Conservation (phyloP, 2,888 invertebrate genomes). For the Aspidiotus destructor region DNA sequence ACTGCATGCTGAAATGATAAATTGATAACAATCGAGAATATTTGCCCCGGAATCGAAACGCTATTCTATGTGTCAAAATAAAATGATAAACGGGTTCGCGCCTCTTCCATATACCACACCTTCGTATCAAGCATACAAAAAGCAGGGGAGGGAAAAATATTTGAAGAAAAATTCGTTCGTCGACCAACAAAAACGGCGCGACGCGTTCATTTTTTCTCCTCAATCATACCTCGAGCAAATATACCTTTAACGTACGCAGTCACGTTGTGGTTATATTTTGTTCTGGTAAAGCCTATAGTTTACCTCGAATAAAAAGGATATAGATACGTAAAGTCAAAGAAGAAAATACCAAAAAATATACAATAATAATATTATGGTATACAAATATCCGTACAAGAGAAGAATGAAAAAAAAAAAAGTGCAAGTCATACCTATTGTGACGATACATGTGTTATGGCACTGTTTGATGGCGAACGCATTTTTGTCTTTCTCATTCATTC, state of each 20-base stretch:
- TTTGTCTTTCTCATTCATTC: too few relatives aligned
- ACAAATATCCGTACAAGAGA: not conserved
- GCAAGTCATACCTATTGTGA: constrained; percentile 21
- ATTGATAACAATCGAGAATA: constrained; percentile 5
- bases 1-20: constrained; percentile 3
- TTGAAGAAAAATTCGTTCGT: constrained; percentile 14
- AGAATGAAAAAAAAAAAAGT: constrained; percentile 11
- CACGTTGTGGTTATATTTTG: too few relatives aligned
- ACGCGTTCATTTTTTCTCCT: not conserved
- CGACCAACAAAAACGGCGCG: not conserved
- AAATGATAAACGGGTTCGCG: constrained; percentile 27
- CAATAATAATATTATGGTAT: too few relatives aligned
- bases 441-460: constrained; percentile 28
- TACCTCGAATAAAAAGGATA: too few relatives aligned
- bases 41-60: not conserved
- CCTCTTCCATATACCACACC: too few relatives aligned
- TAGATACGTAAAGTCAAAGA: too few relatives aligned
- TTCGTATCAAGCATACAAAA: too few relatives aligned
- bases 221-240: not conserved
- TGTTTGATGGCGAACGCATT: not conserved
- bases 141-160: not conserved
- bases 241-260: too few relatives aligned
- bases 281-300: too few relatives aligned
- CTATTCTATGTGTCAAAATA: constrained; percentile 18
- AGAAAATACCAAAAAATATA: too few relatives aligned